A percentile compares a stretch with the other conserved stretches of the same genome.
Conservation (phyloP, 2,113 vertebrate genomes). For the Crocuta crocuta region DNA sequence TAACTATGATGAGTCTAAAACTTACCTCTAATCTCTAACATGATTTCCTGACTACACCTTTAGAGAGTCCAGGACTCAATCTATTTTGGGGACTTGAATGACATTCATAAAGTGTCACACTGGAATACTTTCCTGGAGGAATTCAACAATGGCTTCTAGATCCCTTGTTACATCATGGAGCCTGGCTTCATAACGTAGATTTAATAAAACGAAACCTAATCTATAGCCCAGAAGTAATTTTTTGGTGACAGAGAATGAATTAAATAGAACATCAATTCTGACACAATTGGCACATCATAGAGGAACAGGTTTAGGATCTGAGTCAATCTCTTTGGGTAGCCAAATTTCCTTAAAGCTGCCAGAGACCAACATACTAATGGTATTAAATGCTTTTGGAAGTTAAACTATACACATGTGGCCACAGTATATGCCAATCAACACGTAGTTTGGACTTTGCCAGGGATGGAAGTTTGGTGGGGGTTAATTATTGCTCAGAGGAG, state of each 20-base stretch:
- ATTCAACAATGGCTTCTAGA: neutral
- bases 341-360: conserved; percentile 75
- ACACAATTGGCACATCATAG: conserved; percentile 73
- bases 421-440: conserved; percentile 4
- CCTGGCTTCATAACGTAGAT: conserved; percentile 39
- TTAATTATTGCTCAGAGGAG: neutral
- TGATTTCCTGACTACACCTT: neutral
- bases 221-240: conserved; percentile 55
- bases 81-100: neutral
- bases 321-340: conserved; percentile 51
- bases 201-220: conserved; percentile 64
- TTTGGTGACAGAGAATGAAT: conserved; percentile 75
- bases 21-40: neutral
- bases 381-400: conserved; percentile 67
- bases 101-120: neutral
- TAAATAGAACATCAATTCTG: conserved; percentile 76
- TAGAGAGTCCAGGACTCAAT: neutral
- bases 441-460: neutral
- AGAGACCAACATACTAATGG: conserved; percentile 45
- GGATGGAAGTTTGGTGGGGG: neutral
- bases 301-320: conserved; percentile 40
- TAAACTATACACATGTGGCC: conserved; percentile 61
- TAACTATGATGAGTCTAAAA: neutral
- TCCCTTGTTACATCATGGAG: neutral
- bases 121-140: neutral